Evolutionary conservation across 2,113 vertebrate genomes (phyloP).

Genomic region (Rafetus swinhoei): DNA sequence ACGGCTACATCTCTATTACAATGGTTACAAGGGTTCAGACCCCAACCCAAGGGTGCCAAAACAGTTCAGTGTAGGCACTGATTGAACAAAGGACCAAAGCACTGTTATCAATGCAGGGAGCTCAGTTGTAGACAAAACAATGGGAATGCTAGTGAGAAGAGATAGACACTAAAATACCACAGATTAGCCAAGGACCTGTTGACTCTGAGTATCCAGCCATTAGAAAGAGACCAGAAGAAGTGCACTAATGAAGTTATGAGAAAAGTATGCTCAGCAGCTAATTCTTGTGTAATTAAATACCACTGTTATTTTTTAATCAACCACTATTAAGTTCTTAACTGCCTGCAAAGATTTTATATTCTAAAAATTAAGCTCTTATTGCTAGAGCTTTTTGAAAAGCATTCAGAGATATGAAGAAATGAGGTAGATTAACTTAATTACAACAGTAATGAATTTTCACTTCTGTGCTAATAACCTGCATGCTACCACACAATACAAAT

Average conservation of each 20-base stretch:
- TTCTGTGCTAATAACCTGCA: neutral
- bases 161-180: neutral
- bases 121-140: neutral
- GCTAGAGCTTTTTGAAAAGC: neutral
- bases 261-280: neutral
- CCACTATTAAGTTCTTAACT: neutral
- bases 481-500: neutral
- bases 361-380: neutral
- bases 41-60: neutral
- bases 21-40: neutral
- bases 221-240: neutral
- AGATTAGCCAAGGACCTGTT: neutral
- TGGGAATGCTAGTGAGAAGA: neutral
- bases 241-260: neutral
- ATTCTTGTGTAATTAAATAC: neutral
- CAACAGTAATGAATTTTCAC: neutral
- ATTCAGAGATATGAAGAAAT: neutral
- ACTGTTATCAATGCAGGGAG: neutral
- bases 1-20: no score
- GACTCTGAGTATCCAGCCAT: neutral
- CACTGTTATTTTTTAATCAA: neutral
- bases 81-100: neutral
- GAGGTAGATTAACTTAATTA: neutral
- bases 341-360: neutral
- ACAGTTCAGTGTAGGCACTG: neutral